Evolutionary conservation across 2,113 vertebrate genomes (phyloP).

Genomic region (Grus americana): DNA sequence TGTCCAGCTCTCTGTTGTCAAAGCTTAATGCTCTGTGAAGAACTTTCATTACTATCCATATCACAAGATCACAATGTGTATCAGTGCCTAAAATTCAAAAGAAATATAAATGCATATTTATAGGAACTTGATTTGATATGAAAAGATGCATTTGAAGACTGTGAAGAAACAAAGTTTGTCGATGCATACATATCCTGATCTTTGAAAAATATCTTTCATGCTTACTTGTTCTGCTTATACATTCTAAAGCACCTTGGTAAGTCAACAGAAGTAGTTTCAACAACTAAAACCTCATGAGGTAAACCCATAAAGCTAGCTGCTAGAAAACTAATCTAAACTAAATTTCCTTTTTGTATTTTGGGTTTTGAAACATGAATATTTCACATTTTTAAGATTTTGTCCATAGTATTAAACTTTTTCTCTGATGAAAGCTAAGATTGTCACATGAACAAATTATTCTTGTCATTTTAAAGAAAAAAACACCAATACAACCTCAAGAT

Average conservation of each 20-base stretch:
- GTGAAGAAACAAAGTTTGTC: neutral
- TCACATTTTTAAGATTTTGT: neutral
- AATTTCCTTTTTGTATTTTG: neutral
- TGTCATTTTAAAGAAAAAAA: neutral
- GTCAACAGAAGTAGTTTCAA: neutral
- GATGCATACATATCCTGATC: neutral
- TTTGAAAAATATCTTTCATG: neutral
- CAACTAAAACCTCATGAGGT: neutral
- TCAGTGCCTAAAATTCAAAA: neutral
- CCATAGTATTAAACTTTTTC: neutral
- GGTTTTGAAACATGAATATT: neutral
- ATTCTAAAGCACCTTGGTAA: neutral
- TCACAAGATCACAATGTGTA: neutral
- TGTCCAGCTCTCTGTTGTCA: neutral
- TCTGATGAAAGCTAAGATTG: neutral
- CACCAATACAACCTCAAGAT: neutral
- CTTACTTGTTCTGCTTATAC: neutral
- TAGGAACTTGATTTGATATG: neutral
- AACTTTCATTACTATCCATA: neutral
- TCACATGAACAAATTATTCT: neutral
- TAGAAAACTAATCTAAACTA: neutral
- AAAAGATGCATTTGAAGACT: neutral
- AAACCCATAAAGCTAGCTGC: neutral
- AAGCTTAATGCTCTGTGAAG: neutral
- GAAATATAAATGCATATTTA: neutral